phyloP scores from a whole-genome alignment of 2,113 vertebrate genomes.

The Falcunculus frontatus region DNA sequence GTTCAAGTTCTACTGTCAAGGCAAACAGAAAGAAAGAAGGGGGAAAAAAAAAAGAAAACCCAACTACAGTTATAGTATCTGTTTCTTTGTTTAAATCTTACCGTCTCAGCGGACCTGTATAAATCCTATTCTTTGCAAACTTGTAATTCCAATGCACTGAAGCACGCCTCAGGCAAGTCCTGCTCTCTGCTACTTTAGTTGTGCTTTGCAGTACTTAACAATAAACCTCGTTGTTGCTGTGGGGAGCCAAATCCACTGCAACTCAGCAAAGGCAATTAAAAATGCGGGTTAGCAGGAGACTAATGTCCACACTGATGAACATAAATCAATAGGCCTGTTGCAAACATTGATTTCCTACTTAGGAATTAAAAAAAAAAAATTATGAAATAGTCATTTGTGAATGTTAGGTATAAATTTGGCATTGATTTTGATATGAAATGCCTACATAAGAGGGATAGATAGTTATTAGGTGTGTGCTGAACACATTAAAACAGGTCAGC shows the following conservation, averaged over 20 bases:
- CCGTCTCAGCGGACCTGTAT: neutral
- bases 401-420: neutral
- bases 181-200: neutral
- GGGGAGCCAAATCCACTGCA: neutral
- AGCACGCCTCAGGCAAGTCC: neutral
- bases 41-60: accelerated
- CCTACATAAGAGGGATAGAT: neutral
- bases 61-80: neutral
- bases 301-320: neutral
- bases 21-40: neutral
- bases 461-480: neutral
- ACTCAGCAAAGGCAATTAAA: neutral
- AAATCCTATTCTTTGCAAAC: neutral
- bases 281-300: neutral
- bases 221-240: neutral
- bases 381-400: neutral
- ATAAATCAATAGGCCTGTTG: neutral
- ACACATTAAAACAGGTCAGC: neutral
- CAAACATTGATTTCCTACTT: neutral
- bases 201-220: neutral
- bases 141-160: neutral
- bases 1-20: neutral
- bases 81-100: neutral
- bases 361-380: accelerated
- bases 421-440: neutral